Evolutionary conservation across 2,888 invertebrate species (phyloP), one percentile per base, ranked within the genome.

Genomic region (Girardia tigrina): DNA sequence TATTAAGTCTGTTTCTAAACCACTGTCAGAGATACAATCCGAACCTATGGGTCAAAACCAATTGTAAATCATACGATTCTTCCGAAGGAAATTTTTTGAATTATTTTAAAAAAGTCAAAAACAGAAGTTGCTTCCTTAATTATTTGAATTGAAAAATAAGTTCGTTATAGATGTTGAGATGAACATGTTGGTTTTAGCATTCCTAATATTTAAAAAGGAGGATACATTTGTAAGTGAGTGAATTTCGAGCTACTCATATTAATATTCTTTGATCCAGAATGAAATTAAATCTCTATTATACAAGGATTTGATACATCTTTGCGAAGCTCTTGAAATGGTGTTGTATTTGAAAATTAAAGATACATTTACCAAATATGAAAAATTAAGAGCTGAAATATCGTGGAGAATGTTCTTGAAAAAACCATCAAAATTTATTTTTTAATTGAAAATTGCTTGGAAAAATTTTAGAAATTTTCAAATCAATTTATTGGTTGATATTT

Each of bases 11-110:
- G 8, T 71, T 75, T 26, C 20, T 75, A 14, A 71, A 28, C 16
- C 75, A 75, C 20, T 75, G 72, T 29, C 75, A 75, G 36, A 28
- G 75, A 28, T 36, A 75, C 23, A 73, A 75, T 28, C 75, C 75
- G n/a, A 75, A 73, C 23, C 28, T 75, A 6, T 75, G 75, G 75
- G 26, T 75, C n/a, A n/a, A 56, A 20, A 16, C 56, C 4, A 4
- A 56, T 56, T 56, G 56, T 56, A 4, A 16, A 56, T n/a, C 8
- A 4, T n/a, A 4, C 23, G 56, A 56, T 20, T 20, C 23, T 2
- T 20, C 56, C 23, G 56, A 56, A 56, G 23, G 56, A 56, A 56
- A 56, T 8, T 56, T 56, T 23, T 23, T 56, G n/a, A 4, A 4
- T 16, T 56, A 56, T 56, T 56, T 56, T n/a, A 56, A 8, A 56